Evolutionary conservation across 2,113 vertebrate species (phyloP), one percentile per base, ranked within the genome.

Genomic region (Buteo buteo): DNA sequence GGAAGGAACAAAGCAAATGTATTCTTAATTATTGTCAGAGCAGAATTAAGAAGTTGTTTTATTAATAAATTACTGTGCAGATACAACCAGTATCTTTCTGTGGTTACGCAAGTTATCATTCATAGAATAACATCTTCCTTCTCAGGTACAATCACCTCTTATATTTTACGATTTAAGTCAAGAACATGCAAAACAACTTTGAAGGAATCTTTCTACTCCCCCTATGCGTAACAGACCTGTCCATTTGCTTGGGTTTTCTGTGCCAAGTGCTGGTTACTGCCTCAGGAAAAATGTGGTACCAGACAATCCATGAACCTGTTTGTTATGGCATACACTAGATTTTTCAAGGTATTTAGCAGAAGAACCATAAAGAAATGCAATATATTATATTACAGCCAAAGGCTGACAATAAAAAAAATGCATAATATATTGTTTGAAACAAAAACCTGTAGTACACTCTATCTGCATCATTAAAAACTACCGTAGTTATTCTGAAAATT

Each of bases 391-490:
- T 47, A 42, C 16, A 18, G 11, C 28, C 26, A 73, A 61, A 77
- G 9, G 3, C 0, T 38, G 36, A 31, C 16, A 45, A 45, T 28
- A 7, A 59, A 13, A 57, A n/a, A 24, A 4, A 0, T 11, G 2
- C 8, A 21, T 16, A 55, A 29, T 21, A 18, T 4, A 6, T 5
- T 11, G 7, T 52, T 59, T 73, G 58, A 67, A 34, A 54, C 16
- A 19, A 73, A 82, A 82, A 36, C 15, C 36, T 36, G 31, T 13
- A 4, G 20, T 47, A 36, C 7, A 1, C 10, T 54, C 32, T 15
- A 24, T 36, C 28, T 42, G 20, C 10, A 34, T 49, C 4, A 38
- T 4, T 14, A 44, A 76, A 94, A 93, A 54, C 25, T 22, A 47
- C 7, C 3, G 3, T 0, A 42, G 31, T 16, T 80, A 50, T n/a